These are phyloP conservation scores for Myotis vivesi DNA, from an alignment of 2,797 vertebrate species.

Conservation along the genomic window DNA sequence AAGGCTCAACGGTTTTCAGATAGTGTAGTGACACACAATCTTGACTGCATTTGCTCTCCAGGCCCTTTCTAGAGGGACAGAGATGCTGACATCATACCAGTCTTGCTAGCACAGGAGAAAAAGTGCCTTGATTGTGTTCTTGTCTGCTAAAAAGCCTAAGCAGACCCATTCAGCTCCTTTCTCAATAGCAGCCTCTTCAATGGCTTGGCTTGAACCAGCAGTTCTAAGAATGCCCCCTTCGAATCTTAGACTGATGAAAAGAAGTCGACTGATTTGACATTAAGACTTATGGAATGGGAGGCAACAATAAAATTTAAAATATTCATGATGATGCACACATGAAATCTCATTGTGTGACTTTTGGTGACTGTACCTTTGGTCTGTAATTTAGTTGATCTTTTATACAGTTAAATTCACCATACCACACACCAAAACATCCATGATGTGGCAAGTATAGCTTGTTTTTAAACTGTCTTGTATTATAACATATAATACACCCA, in stretches of 20 bases:
- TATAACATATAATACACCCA: not conserved
- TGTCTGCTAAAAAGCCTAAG: not conserved
- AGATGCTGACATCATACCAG: constrained; percentile 60
- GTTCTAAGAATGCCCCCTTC: not conserved
- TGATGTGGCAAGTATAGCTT: not conserved
- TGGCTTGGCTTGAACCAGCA: not conserved
- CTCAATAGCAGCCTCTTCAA: constrained; percentile 28
- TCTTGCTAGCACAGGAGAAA: constrained; percentile 41
- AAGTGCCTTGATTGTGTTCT: constrained; percentile 20
- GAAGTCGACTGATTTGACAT: not conserved
- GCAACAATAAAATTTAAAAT: not conserved
- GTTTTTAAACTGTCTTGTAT: not conserved
- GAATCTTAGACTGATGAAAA: not conserved
- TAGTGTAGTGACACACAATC: constrained; percentile 63
- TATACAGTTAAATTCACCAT: not conserved
- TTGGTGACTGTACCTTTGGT: not conserved
- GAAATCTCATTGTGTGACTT: not conserved
- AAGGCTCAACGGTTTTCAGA: constrained; percentile 71
- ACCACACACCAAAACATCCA: not conserved
- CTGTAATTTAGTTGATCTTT: not conserved
- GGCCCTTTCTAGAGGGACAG: constrained; percentile 9
- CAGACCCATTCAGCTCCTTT: not conserved
- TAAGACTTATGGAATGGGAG: not conserved
- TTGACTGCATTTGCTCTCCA: constrained; percentile 47
- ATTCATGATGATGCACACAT: not conserved